phyloP scores from a whole-genome alignment of 1,140 invertebrate genomes.

The Drosophila equinoxialis region DNA sequence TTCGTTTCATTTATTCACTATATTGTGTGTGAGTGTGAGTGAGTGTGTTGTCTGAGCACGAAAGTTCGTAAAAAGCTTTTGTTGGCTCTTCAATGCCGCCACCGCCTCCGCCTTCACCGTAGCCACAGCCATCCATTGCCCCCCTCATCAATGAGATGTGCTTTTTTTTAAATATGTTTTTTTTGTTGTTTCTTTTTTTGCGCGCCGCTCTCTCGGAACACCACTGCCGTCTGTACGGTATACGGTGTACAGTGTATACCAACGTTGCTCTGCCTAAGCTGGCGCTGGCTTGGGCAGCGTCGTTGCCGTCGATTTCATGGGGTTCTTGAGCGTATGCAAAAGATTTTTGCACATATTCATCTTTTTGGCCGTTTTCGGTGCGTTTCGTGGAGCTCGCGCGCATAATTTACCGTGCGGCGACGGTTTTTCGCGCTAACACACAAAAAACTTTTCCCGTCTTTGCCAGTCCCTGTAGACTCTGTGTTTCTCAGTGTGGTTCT shows the following conservation, averaged over 20 bases:
- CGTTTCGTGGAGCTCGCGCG: slow-evolving; percentile 77
- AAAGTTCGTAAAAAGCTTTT: slow-evolving; percentile 71
- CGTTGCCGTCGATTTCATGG: slow-evolving; percentile 60
- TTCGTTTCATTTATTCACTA: slow-evolving; percentile 60
- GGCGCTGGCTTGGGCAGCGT: slow-evolving; percentile 10
- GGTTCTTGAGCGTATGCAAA: slow-evolving; percentile 83
- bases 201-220: slow-evolving; percentile 40
- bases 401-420: slow-evolving; percentile 47
- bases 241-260: slow-evolving; percentile 6
- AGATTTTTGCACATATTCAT: slow-evolving; percentile 83
- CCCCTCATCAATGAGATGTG: neutral
- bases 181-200: neutral
- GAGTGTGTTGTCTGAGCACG: slow-evolving; percentile 60
- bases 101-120: slow-evolving; percentile 19
- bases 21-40: slow-evolving; percentile 32
- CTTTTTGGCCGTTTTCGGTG: slow-evolving; percentile 83
- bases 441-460: slow-evolving; percentile 36
- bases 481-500: slow-evolving; percentile 40
- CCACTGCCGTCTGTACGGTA: neutral
- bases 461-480: slow-evolving; percentile 11
- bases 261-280: slow-evolving; percentile 14
- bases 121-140: neutral
- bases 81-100: slow-evolving; percentile 48
- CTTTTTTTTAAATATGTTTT: slow-evolving; percentile 11
- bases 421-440: slow-evolving; percentile 67